Evolutionary conservation across 92 coral and sea anemone genomes (phyloP).

Genomic region (Montipora capitata): DNA sequence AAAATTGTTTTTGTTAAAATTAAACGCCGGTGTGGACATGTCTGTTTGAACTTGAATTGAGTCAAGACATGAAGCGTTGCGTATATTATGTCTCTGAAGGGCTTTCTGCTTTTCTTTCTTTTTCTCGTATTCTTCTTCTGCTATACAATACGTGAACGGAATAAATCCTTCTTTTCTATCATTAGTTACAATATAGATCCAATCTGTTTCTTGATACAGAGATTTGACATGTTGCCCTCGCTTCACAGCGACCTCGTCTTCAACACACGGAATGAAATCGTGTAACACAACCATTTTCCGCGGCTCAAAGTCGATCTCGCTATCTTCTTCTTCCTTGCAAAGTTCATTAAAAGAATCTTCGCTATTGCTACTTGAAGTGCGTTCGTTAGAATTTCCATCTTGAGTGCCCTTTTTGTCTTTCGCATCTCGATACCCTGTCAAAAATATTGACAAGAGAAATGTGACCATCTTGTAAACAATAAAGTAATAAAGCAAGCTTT

Average conservation of each 20-base stretch:
- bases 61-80: slow-evolving; percentile 69
- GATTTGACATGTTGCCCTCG: slow-evolving; percentile 96
- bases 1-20: slow-evolving; percentile 79
- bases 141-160: slow-evolving; percentile 92
- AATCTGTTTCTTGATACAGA: slow-evolving; percentile 94
- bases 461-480: slow-evolving; percentile 75
- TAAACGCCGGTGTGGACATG: slow-evolving; percentile 55
- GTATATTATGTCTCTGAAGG: slow-evolving; percentile 61
- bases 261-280: slow-evolving; percentile 97
- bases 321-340: slow-evolving; percentile 71
- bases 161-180: slow-evolving; percentile 94
- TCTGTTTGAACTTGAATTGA: slow-evolving; percentile 68
- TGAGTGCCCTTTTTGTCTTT: slow-evolving; percentile 65
- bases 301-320: slow-evolving; percentile 86
- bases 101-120: slow-evolving; percentile 82
- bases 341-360: slow-evolving; percentile 76
- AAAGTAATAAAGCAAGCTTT: slow-evolving; percentile 48
- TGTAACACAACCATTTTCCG: slow-evolving; percentile 93
- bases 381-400: slow-evolving; percentile 76
- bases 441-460: slow-evolving; percentile 31
- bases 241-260: slow-evolving; percentile 92
- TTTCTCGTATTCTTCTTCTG: slow-evolving; percentile 87
- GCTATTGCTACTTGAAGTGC: slow-evolving; percentile 73
- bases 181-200: slow-evolving; percentile 89
- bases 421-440: slow-evolving; percentile 82